A percentile compares a stretch with the other conserved stretches of the same genome.
Conservation (phyloP, 2,888 invertebrate genomes). For the Nephrocerus scutellatus region DNA sequence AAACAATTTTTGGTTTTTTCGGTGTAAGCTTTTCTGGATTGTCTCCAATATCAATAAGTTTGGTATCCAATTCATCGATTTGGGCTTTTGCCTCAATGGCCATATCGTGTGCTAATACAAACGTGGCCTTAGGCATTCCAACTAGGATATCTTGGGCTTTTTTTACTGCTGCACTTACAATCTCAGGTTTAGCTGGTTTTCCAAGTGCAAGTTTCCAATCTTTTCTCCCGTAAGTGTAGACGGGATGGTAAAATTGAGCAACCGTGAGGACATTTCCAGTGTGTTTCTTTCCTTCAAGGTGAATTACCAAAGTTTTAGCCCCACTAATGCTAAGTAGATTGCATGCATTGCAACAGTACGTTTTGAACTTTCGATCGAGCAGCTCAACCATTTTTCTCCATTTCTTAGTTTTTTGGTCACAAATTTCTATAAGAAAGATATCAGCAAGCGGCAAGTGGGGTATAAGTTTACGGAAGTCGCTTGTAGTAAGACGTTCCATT, state of each 20-base stretch:
- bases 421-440: slow-evolving; percentile 29
- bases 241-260: slow-evolving; percentile 25
- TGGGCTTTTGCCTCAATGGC: too few species aligned
- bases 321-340: slow-evolving; percentile 28
- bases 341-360: slow-evolving; percentile 33
- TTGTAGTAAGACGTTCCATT: slow-evolving; percentile 19
- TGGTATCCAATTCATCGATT: too few species aligned
- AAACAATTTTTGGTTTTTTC: slow-evolving; percentile 17
- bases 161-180: too few species aligned
- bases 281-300: slow-evolving; percentile 38
- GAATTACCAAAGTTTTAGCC: slow-evolving; percentile 31
- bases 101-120: too few species aligned
- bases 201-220: slow-evolving; percentile 11
- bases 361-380: slow-evolving; percentile 13
- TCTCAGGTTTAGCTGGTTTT: too few species aligned
- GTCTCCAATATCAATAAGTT: too few species aligned
- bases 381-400: slow-evolving; percentile 27
- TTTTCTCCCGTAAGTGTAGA: slow-evolving; percentile 23
- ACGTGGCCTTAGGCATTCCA: too few species aligned
- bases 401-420: slow-evolving; percentile 10
- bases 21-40: slow-evolving; percentile 5
- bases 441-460: slow-evolving; percentile 27
- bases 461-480: slow-evolving; percentile 25
- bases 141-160: too few species aligned
- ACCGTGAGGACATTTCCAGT: slow-evolving; percentile 25